phyloP scores from a whole-genome alignment of 2,113 vertebrate genomes.

The Sylvia atricapilla region DNA sequence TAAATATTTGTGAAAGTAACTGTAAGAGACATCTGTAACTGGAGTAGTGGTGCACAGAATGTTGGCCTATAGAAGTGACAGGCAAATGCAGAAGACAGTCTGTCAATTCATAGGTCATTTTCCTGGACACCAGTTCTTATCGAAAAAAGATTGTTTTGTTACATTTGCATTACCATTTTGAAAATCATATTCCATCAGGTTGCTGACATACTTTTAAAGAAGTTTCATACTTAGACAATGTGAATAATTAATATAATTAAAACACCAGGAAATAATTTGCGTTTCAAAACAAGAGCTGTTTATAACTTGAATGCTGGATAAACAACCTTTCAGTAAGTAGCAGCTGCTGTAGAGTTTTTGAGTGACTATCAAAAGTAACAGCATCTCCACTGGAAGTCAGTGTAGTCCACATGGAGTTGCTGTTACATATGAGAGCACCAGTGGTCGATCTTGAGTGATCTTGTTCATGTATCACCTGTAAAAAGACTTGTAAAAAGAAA shows the following conservation, averaged over 20 bases:
- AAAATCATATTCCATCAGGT: background rate
- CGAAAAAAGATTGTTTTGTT: background rate
- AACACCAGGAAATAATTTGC: background rate
- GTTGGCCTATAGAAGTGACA: slow-evolving; percentile 86
- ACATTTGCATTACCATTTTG: background rate
- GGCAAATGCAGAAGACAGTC: slow-evolving; percentile 64
- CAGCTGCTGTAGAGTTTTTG: slow-evolving; percentile 1
- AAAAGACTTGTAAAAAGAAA: background rate
- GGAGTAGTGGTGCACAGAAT: slow-evolving; percentile 61
- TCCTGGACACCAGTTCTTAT: slow-evolving; percentile 64
- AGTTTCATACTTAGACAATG: background rate
- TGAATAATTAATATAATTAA: background rate
- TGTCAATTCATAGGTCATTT: slow-evolving; percentile 87
- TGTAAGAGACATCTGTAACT: background rate
- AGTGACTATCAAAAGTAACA: slow-evolving; percentile 80
- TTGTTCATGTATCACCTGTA: background rate
- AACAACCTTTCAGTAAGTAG: background rate
- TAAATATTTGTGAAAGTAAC: background rate
- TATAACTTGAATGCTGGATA: background rate
- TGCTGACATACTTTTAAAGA: background rate
- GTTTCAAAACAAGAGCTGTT: background rate
- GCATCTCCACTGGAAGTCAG: slow-evolving; percentile 79
- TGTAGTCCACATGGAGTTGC: slow-evolving; percentile 83
- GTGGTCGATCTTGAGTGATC: background rate
- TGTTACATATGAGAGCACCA: slow-evolving; percentile 79